phyloP scores from a whole-genome alignment of 2,888 invertebrate genomes.

The Caenorhabditis doughertyi region DNA sequence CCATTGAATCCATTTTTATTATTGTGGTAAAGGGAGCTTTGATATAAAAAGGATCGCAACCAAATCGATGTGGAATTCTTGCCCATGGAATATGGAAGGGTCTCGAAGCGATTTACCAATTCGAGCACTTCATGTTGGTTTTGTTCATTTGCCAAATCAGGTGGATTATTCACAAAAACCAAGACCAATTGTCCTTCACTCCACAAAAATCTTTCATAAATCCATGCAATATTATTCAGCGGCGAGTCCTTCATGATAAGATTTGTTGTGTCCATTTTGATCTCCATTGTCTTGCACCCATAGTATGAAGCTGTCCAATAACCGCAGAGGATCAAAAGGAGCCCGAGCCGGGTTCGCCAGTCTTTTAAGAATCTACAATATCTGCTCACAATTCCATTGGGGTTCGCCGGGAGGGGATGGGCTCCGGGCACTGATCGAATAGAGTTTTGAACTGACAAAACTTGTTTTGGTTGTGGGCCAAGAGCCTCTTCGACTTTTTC shows the following conservation, averaged over 20 bases:
- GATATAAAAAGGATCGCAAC: conserved; percentile 73
- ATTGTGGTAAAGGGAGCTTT: conserved; percentile 69
- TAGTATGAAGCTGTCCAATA: conserved; percentile 73
- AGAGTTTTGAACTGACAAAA: conserved; percentile 49
- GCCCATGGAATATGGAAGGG: conserved; percentile 76
- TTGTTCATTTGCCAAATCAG: conserved; percentile 64
- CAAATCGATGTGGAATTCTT: conserved; percentile 78
- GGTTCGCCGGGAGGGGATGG: conserved; percentile 64
- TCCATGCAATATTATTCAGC: conserved; percentile 70
- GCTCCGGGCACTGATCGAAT: conserved; percentile 41
- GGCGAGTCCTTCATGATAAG: conserved; percentile 74
- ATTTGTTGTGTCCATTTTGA: conserved; percentile 78
- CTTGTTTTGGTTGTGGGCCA: conserved; percentile 21
- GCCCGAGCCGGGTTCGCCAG: conserved; percentile 62
- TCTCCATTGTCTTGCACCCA: conserved; percentile 71
- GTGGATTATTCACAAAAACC: conserved; percentile 76
- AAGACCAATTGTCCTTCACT: conserved; percentile 75
- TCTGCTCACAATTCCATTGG: conserved; percentile 71
- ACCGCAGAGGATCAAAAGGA: conserved; percentile 60
- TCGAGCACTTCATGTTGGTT: conserved; percentile 70
- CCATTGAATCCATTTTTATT: conserved; percentile 69
- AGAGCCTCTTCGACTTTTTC: conserved; percentile 19
- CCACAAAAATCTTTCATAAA: conserved; percentile 76
- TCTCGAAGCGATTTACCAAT: conserved; percentile 74
- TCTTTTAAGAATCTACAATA: conserved; percentile 71